phyloP scores from a whole-genome alignment of 2,797 vertebrate genomes.

The Poeciliopsis gracilis region DNA sequence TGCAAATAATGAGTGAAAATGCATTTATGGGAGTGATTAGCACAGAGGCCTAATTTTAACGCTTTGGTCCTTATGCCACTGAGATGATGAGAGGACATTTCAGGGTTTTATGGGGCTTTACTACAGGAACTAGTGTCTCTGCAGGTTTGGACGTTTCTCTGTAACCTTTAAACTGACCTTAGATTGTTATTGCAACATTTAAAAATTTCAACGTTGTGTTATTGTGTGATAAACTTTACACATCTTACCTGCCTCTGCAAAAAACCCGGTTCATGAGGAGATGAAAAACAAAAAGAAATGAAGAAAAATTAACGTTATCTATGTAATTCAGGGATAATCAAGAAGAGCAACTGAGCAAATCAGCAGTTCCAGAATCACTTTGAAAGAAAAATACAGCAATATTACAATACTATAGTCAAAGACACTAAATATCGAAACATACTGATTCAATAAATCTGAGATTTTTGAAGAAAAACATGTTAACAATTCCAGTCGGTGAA shows the following conservation, averaged over 20 bases:
- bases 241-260: conserved; percentile 64
- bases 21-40: no score
- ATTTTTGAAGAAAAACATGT: no score
- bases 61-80: neutral
- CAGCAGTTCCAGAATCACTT: neutral
- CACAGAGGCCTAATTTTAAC: neutral
- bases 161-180: neutral
- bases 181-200: neutral
- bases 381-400: neutral
- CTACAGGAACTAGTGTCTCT: neutral
- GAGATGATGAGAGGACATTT: neutral
- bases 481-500: no score
- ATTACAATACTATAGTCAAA: no score
- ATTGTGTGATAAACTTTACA: neutral
- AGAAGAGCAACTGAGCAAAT: neutral
- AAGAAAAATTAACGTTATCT: neutral
- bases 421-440: no score
- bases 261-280: neutral
- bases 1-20: no score
- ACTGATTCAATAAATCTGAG: no score
- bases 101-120: neutral
- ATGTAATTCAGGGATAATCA: neutral
- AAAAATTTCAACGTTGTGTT: neutral
- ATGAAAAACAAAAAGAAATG: neutral
- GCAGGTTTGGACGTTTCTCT: neutral